phyloP scores from a whole-genome alignment of 2,113 vertebrate genomes.

The Atlantisia rogersi region DNA sequence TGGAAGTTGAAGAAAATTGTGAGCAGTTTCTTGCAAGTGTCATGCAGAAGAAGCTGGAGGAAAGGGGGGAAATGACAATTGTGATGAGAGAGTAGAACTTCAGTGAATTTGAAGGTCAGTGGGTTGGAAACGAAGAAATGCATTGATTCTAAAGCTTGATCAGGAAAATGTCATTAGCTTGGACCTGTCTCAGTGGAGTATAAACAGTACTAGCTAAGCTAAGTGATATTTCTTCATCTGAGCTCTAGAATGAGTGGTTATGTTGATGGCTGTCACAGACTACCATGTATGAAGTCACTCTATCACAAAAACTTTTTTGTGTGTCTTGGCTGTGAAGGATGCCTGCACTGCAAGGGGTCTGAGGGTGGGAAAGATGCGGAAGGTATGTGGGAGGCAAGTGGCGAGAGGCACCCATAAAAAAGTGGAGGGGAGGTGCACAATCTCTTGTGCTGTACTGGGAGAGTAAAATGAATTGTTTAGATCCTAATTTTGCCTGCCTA shows the following conservation, averaged over 20 bases:
- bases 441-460: not conserved
- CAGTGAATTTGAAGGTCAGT: not conserved
- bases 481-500: not conserved
- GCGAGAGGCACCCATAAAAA: not conserved
- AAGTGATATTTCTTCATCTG: not conserved
- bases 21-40: not conserved
- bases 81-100: not conserved
- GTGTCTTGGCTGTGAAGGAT: not conserved
- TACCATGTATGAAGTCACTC: rapidly evolving
- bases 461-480: not conserved
- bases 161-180: not conserved
- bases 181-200: not conserved
- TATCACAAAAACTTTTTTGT: not conserved
- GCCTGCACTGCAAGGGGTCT: not conserved
- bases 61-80: not conserved
- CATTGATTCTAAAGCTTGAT: not conserved
- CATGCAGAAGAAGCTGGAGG: not conserved
- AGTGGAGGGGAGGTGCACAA: not conserved
- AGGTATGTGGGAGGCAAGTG: not conserved
- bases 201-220: not conserved
- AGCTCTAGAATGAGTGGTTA: not conserved
- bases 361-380: not conserved
- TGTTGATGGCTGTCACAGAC: not conserved
- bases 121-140: not conserved
- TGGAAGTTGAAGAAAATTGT: not conserved